phyloP scores from a whole-genome alignment of 2,113 vertebrate genomes.

The Psilopogon haemacephalus region DNA sequence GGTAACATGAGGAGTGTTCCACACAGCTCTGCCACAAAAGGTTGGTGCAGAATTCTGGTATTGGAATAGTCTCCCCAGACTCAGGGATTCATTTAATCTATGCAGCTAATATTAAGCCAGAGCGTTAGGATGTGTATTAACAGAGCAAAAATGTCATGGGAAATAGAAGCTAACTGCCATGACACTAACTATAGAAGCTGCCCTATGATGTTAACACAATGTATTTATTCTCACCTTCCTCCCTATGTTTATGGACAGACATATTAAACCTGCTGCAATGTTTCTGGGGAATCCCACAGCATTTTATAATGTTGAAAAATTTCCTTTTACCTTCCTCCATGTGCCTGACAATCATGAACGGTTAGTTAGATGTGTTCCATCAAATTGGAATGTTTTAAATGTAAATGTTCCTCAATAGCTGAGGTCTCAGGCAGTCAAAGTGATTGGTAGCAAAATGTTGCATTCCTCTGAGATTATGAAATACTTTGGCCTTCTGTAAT shows the following conservation, averaged over 20 bases:
- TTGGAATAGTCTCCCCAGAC: not conserved
- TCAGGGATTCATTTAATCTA: not conserved
- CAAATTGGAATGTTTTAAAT: constrained; percentile 20
- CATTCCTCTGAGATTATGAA: not conserved
- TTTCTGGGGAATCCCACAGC: not conserved
- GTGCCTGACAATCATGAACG: not conserved
- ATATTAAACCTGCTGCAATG: not conserved
- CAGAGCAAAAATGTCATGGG: not conserved
- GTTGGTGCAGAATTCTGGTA: not conserved
- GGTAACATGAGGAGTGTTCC: not conserved
- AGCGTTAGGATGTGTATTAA: not conserved
- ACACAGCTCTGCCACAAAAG: not conserved
- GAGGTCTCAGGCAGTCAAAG: not conserved
- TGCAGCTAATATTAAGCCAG: not conserved
- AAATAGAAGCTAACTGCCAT: not conserved
- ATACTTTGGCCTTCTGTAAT: not conserved
- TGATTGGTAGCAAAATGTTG: not conserved
- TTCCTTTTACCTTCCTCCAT: not conserved
- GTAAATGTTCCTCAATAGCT: not conserved
- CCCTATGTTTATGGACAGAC: not conserved
- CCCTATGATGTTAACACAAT: not conserved
- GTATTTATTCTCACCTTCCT: not conserved
- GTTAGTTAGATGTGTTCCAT: not conserved
- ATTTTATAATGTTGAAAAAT: not conserved
- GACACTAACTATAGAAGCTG: not conserved